These are phyloP conservation scores for Mythimna lalbum DNA, from an alignment of 2,888 invertebrate species.

Conservation along the genomic window DNA sequence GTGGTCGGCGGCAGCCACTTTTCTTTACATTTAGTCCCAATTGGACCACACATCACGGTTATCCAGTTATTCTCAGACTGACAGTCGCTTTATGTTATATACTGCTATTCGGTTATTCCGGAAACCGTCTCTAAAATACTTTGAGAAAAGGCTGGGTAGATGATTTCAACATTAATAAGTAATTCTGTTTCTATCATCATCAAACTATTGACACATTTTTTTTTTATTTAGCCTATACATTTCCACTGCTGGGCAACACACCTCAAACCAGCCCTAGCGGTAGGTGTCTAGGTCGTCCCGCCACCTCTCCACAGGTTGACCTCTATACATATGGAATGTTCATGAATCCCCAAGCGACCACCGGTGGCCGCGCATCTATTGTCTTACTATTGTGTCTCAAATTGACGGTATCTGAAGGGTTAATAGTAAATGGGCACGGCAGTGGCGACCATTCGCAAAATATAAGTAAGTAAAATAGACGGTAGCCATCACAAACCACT, in stretches of 20 bases:
- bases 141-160: background rate
- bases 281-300: too few relatives aligned
- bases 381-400: too few relatives aligned
- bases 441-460: background rate
- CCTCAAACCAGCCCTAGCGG: too few relatives aligned
- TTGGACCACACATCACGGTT: too few relatives aligned
- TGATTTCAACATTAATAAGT: background rate
- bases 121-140: background rate
- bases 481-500: background rate
- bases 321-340: background rate
- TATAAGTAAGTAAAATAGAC: background rate
- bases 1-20: background rate
- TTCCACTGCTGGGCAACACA: too few relatives aligned
- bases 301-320: too few relatives aligned
- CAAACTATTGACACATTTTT: background rate
- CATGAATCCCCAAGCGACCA: too few relatives aligned
- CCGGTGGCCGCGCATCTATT: too few relatives aligned
- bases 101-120: background rate
- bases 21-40: background rate
- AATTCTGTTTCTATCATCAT: background rate
- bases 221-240: too few relatives aligned
- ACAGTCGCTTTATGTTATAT: background rate
- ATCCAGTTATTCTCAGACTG: background rate
- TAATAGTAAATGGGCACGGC: background rate
- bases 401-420: too few relatives aligned